Evolutionary conservation across 2,113 vertebrate genomes (phyloP).

Genomic region (Phalacrocorax pelagicus): DNA sequence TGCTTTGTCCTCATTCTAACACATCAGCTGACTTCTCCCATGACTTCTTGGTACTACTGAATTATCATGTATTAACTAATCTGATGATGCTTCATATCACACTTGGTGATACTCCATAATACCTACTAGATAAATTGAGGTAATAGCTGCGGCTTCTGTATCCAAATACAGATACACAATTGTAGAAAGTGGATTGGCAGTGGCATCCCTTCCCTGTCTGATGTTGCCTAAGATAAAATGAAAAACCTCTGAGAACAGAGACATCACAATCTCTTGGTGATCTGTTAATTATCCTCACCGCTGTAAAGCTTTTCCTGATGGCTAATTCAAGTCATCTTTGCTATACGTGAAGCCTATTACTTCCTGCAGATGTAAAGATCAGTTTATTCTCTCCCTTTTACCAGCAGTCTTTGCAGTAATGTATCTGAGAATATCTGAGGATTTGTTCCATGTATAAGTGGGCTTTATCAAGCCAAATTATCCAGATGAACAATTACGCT

Average conservation of each 20-base stretch:
- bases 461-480: not conserved
- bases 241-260: not conserved
- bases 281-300: not conserved
- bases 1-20: not conserved
- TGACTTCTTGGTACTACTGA: not conserved
- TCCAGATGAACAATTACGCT: not conserved
- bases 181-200: not conserved
- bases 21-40: not conserved
- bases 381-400: not conserved
- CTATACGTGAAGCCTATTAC: not conserved
- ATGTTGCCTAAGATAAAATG: not conserved
- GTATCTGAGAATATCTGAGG: not conserved
- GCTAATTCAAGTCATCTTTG: not conserved
- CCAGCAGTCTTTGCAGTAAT: not conserved
- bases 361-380: not conserved
- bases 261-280: not conserved
- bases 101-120: not conserved
- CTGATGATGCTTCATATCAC: not conserved
- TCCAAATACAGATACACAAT: not conserved
- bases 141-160: not conserved
- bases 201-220: not conserved
- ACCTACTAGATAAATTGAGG: not conserved
- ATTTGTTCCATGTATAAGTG: rapidly evolving
- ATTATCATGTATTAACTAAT: not conserved
- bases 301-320: not conserved